A percentile compares a stretch with the other conserved stretches of the same genome.
These are phyloP conservation scores for Cepaea nemoralis DNA, from an alignment of 1,140 invertebrate genomes.

Conservation along the genomic window DNA sequence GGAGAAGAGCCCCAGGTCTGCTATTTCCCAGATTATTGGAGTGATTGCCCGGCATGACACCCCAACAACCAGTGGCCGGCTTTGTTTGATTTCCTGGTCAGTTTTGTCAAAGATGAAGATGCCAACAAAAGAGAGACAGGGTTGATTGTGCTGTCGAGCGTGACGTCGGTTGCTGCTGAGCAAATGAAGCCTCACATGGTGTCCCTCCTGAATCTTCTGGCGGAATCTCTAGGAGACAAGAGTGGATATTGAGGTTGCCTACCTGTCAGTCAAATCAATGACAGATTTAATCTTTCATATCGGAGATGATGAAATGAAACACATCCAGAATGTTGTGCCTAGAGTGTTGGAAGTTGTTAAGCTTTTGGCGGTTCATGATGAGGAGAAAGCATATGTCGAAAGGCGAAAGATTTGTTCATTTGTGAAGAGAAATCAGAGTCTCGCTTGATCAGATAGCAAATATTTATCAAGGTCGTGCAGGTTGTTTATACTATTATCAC, in stretches of 20 bases:
- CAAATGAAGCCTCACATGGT: slow-evolving; percentile 75
- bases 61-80: slow-evolving; percentile 79
- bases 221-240: slow-evolving; percentile 74
- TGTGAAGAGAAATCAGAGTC: no score
- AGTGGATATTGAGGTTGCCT: slow-evolving; percentile 74
- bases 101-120: slow-evolving; percentile 75
- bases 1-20: slow-evolving; percentile 65
- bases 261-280: slow-evolving; percentile 77
- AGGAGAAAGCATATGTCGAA: no score
- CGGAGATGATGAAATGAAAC: slow-evolving; percentile 76
- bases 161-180: slow-evolving; percentile 77
- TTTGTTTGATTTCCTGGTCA: slow-evolving; percentile 79
- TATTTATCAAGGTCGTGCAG: no score
- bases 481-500: no score
- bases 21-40: slow-evolving; percentile 72
- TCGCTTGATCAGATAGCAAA: no score
- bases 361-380: slow-evolving; percentile 74
- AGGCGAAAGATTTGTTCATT: no score
- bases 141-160: slow-evolving; percentile 78
- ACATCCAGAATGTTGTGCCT: slow-evolving; percentile 78
- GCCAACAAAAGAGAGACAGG: slow-evolving; percentile 78
- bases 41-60: slow-evolving; percentile 82
- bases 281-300: slow-evolving; percentile 76
- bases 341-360: slow-evolving; percentile 76
- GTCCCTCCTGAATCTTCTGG: slow-evolving; percentile 75